Evolutionary conservation across 2,888 invertebrate species (phyloP), one percentile per base, ranked within the genome.

Genomic region (Dolichopus griseipennis): DNA sequence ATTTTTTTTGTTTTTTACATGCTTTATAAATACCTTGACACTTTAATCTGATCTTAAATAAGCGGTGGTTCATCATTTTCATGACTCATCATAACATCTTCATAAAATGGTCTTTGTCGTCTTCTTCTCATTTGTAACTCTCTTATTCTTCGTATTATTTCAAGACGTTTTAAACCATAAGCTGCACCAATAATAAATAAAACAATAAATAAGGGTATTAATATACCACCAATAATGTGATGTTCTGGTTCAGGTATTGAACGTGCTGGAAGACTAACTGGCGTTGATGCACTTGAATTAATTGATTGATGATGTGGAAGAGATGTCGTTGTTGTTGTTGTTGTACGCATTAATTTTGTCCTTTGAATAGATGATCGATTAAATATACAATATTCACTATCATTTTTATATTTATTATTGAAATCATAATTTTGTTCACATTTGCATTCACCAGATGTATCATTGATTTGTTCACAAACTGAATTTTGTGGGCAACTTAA

Each of bases 21-120:
- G n/a, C n/a, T 52, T 52, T 52, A 52, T 52, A 52, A 52, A 52
- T 52, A 52, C 18, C 27, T 63, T 27, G 63, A 18, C 6, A 37
- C 10, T 37, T 64, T 20, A n/a, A 64, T 34, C n/a, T 64, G 64
- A 64, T 66, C 69, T 74, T 75, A 75, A 70, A 74, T 74, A 63
- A 75, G 71, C 70, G 74, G 73, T 63, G 75, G 75, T 69, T 75
- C 75, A 66, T 75, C 75, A 20, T 73, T 72, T 68, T 75, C 75
- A 69, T 74, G 74, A 21, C 72, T 73, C 75, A 75, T 74, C 73
- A 75, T 74, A 41, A 75, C 75, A 70, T 75, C 75, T 65, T 74
- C 74, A 70, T 75, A 75, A 41, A 74, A 72, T 33, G 74, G 74
- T 61, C 73, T 71, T 71, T 72, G 73, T n/a, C 74, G 72, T 37